Evolutionary conservation across 2,797 vertebrate genomes (phyloP), one percentile per base, ranked within the genome.

Genomic region (Arvicola amphibius): DNA sequence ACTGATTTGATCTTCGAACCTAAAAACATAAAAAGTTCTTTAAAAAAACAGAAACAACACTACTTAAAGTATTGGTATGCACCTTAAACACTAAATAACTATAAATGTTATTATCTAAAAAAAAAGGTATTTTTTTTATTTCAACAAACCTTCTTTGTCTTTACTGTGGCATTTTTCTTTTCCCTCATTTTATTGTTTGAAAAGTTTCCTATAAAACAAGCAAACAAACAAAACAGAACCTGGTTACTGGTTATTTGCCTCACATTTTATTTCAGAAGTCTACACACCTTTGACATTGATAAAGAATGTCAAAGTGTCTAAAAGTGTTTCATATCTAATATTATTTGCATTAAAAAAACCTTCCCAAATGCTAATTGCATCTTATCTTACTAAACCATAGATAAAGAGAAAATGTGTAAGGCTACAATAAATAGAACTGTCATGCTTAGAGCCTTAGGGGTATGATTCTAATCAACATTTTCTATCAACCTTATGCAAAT

Each of bases 81-180:
- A 88, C 16, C 9, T 40, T n/a, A 88, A 46, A 29, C 40, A 93
- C 29, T 92, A 88, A 89, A 69, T 74, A 73, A 94, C 34, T 69
- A 94, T 13, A 19, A 80, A 87, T 56, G 6, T 51, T 88, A 92
- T 65, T 88, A 88, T 74, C 48, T 59, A 21, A 81, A 94, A 90
- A 16, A 92, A 89, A 90, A 90, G 0, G 3, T 76, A 89, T 92
- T 90, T 96, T 96, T 25, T 90, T 92, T 89, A 94, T 94, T 87
- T 97, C 84, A 98, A 98, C 98, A 93, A 98, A 99, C 98, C 98
- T 98, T 98, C 88, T 97, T 98, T 93, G 96, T 97, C 97, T 98
- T 98, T 96, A 94, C 40, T 96, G 95, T 87, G 92, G 93, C 79
- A 94, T 95, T 88, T 90, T 97, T 97, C 98, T 97, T 98, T 97